A percentile compares a stretch with the other conserved stretches of the same genome.
Evolutionary conservation across 2,888 invertebrate species (phyloP).

Genomic region (Drosophila koepferae): DNA sequence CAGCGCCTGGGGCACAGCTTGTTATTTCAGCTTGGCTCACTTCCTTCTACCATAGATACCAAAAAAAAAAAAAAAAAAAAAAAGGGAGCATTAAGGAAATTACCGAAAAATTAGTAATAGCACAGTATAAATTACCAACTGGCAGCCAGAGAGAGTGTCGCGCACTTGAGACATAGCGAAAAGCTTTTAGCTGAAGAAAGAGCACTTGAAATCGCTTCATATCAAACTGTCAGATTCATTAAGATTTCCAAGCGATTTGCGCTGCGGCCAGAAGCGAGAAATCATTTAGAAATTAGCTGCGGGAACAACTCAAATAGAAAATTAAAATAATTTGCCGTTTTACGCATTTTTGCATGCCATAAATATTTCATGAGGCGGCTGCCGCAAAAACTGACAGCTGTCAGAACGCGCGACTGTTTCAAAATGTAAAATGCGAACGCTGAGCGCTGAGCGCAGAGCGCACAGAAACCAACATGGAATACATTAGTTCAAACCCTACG

Average conservation of each 20-base stretch:
- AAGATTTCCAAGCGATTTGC: constrained; percentile 14
- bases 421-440: constrained; percentile 49
- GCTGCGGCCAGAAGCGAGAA: constrained; percentile 4
- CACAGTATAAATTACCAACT: constrained; percentile 63
- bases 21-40: constrained; percentile 63
- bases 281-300: constrained; percentile 18
- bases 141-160: not conserved
- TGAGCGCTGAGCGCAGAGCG: constrained; percentile 23
- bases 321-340: constrained; percentile 61
- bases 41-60: constrained; percentile 63
- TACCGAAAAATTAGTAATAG: constrained; percentile 72
- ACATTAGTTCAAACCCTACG: constrained; percentile 27
- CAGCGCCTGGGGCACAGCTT: constrained; percentile 71
- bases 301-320: constrained; percentile 28
- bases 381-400: constrained; percentile 76
- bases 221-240: not conserved
- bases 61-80: constrained; percentile 47
- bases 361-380: constrained; percentile 75
- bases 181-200: not conserved
- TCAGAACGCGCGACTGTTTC: constrained; percentile 73
- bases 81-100: constrained; percentile 80
- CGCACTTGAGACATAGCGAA: not conserved
- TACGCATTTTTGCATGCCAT: constrained; percentile 66
- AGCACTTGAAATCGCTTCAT: not conserved
- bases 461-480: constrained; percentile 60